Evolutionary conservation across 2,888 invertebrate genomes (phyloP), one percentile per base, ranked within the genome.

Genomic region (Lasioglossum malachurum): DNA sequence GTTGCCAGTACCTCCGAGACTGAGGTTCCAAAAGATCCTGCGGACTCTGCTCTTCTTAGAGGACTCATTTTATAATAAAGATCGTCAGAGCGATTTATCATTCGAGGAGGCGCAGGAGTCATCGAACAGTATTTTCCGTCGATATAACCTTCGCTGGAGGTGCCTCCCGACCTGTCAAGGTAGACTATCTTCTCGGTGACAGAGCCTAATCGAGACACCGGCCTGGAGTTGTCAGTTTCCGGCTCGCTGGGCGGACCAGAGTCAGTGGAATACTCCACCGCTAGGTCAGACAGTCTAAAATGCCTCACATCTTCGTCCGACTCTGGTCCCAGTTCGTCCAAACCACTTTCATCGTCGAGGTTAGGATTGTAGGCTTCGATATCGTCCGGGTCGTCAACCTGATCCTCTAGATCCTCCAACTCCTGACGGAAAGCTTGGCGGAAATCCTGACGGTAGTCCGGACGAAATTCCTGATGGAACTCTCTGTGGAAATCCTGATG

Each of bases 161-260:
- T 92, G 38, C 92, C 91, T 0, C 93, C 93, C 0, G 94, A 94
- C 1, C 92, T 85, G 60, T 94, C 93, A 1, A 89, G 86, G 16
- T 94, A 94, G 4, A 92, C 90, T 3, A 91, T 89, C n/a, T 91
- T 91, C 49, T 94, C 94, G 7, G 92, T 93, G 44, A 92, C 93
- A 0, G 94, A 94, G 0, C 94, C 94, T 5, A 94, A 31, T 5
- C 94, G 89, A 0, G 95, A 95, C 4, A 92, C 91, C 0, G 95
- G 95, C 46, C 94, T 92, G 0, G 95, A 95, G 4, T 94, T 93
- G 64, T 95, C 94, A 2, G 92, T 92, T 79, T 94, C 94, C 4
- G 94, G 94, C 75, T 94, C 95, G 0, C 75, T 94, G 94, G 0
- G 95, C 4, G 69, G 95, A 0, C 95, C 94, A 3, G 95, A 95